Percentiles rank a stretch among this genome's conserved stretches.
phyloP scores from a whole-genome alignment of 2,797 vertebrate species.

The Myripristis murdjan region DNA sequence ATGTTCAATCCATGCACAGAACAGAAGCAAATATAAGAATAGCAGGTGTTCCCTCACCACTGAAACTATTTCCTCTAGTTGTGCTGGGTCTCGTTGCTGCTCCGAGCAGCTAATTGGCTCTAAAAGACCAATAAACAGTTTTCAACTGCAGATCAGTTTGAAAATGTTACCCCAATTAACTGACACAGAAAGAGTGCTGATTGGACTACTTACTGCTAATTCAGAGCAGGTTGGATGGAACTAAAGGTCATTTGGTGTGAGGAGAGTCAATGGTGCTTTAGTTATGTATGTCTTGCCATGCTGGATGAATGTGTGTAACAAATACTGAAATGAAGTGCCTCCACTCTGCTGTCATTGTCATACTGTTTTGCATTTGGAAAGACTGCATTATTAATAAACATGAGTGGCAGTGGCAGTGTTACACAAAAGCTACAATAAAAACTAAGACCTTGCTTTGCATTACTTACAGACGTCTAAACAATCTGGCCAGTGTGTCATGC shows the following conservation, averaged over 20 bases:
- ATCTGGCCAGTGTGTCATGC: conserved; percentile 15
- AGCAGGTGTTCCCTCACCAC: conserved; percentile 9
- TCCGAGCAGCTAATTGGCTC: conserved; percentile 54
- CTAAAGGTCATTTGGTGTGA: conserved; percentile 47
- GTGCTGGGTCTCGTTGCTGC: not conserved
- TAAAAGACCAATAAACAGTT: conserved; percentile 59
- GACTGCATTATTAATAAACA: conserved; percentile 16
- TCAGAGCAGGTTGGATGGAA: conserved; percentile 32
- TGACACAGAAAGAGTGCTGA: conserved; percentile 40
- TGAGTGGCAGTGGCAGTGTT: not conserved
- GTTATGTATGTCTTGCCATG: not conserved
- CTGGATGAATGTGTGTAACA: not conserved
- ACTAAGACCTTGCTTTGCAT: not conserved
- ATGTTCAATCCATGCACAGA: conserved; percentile 5
- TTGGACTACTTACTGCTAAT: conserved; percentile 62
- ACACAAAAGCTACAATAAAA: not conserved
- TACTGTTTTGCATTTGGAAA: conserved; percentile 2
- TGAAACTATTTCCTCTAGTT: conserved; percentile 26
- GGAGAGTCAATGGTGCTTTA: conserved; percentile 19
- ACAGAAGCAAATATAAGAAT: conserved; percentile 10
- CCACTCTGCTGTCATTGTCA: not conserved
- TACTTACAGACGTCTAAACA: not conserved
- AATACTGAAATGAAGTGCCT: not conserved
- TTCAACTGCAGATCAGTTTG: conserved; percentile 50
- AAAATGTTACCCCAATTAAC: conserved; percentile 60